Base-by-base conservation (phyloP, 2,113 vertebrate species). In the Opisthocomus hoazin region DNA sequence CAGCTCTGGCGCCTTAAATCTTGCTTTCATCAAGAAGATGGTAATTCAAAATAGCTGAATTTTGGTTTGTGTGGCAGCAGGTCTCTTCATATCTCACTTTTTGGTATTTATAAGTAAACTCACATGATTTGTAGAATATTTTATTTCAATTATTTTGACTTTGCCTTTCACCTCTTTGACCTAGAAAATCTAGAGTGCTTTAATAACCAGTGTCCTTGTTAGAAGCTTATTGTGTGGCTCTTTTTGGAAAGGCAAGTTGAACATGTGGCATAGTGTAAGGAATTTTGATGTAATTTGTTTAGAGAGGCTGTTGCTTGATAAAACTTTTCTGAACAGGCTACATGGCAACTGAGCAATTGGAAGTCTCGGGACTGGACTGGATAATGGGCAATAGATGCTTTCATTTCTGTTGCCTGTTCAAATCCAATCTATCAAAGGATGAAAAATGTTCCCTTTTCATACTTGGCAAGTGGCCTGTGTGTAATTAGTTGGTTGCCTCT, bases 321-420 rank as follows among this genome's bases (percentile, higher is more conserved):
- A 95, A 93, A 68, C 92, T 94, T 93, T 88, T 96, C 60, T 86
- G 90, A 96, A 24, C 73, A 82, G 43, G 18, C 83, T 68, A 36
- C 79, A 61, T 75, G 64, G 51, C 81, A 86, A 93, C 63, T 63
- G 71, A 83, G 80, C 88, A 90, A 39, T 43, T 96, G 80, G 68
- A 96, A 93, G 68, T 93, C 83, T 93, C 0, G 0, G 37, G 66
- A 51, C 60, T 89, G 39, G 34, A 36, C 41, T 68, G 94, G 76
- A 64, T 93, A 92, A 90, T 39, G 27, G 56, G 95, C 96, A 95
- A 94, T 94, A 90, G 92, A 84, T 45, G 83, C 92, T 97, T 96
- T 96, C 71, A 93, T 51, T 90, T 95, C 64, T 95, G 51, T 51
- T 89, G 68, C 79, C 76, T 89, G 58, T 88, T 96, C 79, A 86